Evolutionary conservation across 2,797 vertebrate genomes (phyloP).

Genomic region (Pygocentrus nattereri): DNA sequence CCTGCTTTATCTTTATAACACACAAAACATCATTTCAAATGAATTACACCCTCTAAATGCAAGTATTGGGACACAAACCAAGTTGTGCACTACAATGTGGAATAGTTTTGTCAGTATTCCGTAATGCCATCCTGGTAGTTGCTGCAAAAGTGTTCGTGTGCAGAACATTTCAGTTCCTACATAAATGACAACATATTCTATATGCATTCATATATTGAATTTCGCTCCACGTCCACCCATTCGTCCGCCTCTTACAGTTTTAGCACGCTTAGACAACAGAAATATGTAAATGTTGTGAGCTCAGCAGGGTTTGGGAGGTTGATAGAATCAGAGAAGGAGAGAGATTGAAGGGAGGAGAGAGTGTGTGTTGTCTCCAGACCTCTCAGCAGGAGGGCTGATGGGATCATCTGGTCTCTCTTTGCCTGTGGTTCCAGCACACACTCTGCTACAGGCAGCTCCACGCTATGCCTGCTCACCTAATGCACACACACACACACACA

Average conservation of each 20-base stretch:
- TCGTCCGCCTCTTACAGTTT: neutral
- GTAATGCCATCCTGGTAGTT: too few species aligned
- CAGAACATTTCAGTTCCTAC: neutral
- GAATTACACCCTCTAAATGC: neutral
- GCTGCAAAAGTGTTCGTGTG: neutral
- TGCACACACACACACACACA: slow-evolving; percentile 48
- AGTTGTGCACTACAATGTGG: neutral
- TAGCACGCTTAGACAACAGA: slow-evolving; percentile 5
- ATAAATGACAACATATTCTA: neutral
- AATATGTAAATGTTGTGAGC: slow-evolving; percentile 11
- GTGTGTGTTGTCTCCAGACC: slow-evolving; percentile 37
- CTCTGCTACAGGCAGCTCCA: slow-evolving; percentile 36
- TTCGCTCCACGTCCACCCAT: slow-evolving; percentile 2
- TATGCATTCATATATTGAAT: neutral
- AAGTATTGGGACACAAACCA: neutral
- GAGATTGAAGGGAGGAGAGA: neutral
- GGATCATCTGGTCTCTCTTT: slow-evolving; percentile 48
- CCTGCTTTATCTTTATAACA: too few species aligned
- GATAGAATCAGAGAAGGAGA: slow-evolving; percentile 14
- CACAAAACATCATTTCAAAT: neutral
- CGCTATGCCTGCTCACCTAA: slow-evolving; percentile 50
- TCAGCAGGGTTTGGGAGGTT: neutral
- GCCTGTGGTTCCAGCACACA: slow-evolving; percentile 44
- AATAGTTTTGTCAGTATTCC: neutral
- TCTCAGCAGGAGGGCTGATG: slow-evolving; percentile 41